A percentile compares a stretch with the other conserved stretches of the same genome.
Evolutionary conservation across 2,888 invertebrate species (phyloP).

Genomic region (Biston stratarius): DNA sequence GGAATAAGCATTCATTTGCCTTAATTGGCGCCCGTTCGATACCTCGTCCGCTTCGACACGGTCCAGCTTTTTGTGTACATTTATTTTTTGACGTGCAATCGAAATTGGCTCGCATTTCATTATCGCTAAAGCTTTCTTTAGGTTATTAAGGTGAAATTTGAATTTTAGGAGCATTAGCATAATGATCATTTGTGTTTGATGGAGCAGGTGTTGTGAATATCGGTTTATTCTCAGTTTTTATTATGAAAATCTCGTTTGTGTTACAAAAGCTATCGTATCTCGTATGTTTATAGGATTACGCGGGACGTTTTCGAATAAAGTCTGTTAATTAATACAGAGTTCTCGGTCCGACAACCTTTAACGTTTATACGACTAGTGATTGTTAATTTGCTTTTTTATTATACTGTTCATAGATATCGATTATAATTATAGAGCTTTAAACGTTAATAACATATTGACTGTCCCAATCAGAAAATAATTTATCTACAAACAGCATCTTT

Average conservation of each 20-base stretch:
- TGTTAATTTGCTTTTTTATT: conserved; percentile 48
- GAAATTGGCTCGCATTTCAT: conserved; percentile 63
- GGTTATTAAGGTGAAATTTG: conserved; percentile 50
- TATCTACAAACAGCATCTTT: background rate
- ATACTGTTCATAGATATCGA: conserved; percentile 26
- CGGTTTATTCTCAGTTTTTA: conserved; percentile 84
- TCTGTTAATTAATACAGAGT: conserved; percentile 67
- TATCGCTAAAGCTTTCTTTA: conserved; percentile 64
- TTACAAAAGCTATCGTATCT: conserved; percentile 70
- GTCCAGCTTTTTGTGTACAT: conserved; percentile 64
- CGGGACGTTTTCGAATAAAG: conserved; percentile 54
- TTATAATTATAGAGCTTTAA: conserved; percentile 32
- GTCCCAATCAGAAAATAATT: conserved; percentile 15
- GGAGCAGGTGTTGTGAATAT: conserved; percentile 83
- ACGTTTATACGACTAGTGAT: conserved; percentile 46
- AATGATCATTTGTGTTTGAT: conserved; percentile 82
- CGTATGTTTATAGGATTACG: conserved; percentile 73
- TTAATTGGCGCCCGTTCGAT: conserved; percentile 79
- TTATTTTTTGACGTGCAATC: conserved; percentile 55
- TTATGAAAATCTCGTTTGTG: conserved; percentile 82
- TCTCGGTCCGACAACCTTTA: conserved; percentile 50
- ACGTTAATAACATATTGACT: conserved; percentile 28
- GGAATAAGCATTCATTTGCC: conserved; percentile 82
- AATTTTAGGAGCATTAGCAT: conserved; percentile 81
- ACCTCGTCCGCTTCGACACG: conserved; percentile 76